Percentiles rank a stretch among this genome's conserved stretches.
Conservation (phyloP, 1,140 invertebrate species). For the Eurosta solidaginis region DNA sequence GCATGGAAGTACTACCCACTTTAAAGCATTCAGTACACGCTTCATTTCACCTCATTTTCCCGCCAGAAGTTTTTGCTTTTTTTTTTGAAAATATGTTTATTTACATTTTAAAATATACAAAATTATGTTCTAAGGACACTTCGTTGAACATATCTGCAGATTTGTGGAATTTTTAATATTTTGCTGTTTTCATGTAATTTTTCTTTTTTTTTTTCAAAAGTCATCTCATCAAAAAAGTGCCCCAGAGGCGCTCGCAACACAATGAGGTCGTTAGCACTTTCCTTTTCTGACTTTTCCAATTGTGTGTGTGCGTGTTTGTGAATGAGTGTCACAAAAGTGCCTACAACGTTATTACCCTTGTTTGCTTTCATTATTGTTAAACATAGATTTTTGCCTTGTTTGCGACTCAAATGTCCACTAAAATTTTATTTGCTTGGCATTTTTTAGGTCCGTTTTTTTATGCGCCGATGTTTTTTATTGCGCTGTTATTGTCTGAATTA, state of each 20-base stretch:
- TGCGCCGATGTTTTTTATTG: background rate
- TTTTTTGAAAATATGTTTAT: slow-evolving; percentile 1
- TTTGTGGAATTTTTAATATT: background rate
- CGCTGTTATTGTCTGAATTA: slow-evolving; percentile 7
- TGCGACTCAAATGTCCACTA: background rate
- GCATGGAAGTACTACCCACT: no score
- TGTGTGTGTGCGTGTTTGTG: background rate
- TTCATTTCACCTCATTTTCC: no score
- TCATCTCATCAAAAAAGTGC: background rate
- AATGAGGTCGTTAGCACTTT: slow-evolving; percentile 22
- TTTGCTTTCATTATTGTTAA: background rate
- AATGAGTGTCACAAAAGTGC: background rate
- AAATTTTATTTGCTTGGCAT: slow-evolving; percentile 8
- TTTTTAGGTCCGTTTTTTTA: background rate
- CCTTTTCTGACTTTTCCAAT: no score
- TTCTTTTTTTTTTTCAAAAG: background rate
- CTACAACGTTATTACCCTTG: background rate
- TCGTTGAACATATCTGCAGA: background rate
- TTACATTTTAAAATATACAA: slow-evolving; percentile 1
- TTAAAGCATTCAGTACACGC: no score
- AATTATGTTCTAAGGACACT: slow-evolving; percentile 11
- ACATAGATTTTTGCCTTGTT: background rate
- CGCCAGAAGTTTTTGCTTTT: background rate
- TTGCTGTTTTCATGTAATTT: background rate
- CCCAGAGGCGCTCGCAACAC: background rate